Conservation (phyloP, 2,888 invertebrate genomes). For the Tinea semifulvella region DNA sequence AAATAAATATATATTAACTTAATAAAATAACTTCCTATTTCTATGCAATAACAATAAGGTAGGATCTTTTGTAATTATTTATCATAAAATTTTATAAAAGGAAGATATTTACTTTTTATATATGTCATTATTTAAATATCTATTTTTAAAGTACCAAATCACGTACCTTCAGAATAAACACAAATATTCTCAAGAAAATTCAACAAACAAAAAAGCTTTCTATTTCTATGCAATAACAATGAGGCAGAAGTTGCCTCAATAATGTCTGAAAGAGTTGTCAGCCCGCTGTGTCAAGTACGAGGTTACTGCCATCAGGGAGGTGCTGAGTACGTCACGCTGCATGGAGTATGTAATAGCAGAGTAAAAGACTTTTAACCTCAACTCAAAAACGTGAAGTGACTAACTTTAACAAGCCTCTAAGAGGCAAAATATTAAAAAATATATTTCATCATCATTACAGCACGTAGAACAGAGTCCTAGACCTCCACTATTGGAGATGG, state of each 20-base stretch:
- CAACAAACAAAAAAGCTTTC: no score
- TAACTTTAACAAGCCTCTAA: not conserved
- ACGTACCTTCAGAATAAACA: no score
- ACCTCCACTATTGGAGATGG: no score
- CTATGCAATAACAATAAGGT: not conserved
- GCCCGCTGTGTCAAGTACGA: slow-evolving; percentile 6
- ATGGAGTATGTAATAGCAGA: slow-evolving; percentile 11
- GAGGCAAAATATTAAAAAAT: not conserved
- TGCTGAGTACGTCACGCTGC: slow-evolving; percentile 10
- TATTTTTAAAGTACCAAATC: no score
- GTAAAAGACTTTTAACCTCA: not conserved
- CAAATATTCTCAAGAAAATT: no score
- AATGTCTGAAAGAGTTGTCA: slow-evolving; percentile 9
- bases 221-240: slow-evolving; percentile 2
- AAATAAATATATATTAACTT: no score
- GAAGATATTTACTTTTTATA: no score
- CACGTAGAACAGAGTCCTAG: no score
- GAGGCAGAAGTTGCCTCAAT: not conserved
- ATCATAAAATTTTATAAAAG: not conserved
- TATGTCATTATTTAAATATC: no score
- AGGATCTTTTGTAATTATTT: not conserved
- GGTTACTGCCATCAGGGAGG: not conserved
- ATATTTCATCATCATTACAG: no score
- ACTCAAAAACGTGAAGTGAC: not conserved
- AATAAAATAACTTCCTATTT: no score